These are phyloP conservation scores for Danio jaintianensis DNA, from an alignment of 2,797 vertebrate species.

Conservation along the genomic window DNA sequence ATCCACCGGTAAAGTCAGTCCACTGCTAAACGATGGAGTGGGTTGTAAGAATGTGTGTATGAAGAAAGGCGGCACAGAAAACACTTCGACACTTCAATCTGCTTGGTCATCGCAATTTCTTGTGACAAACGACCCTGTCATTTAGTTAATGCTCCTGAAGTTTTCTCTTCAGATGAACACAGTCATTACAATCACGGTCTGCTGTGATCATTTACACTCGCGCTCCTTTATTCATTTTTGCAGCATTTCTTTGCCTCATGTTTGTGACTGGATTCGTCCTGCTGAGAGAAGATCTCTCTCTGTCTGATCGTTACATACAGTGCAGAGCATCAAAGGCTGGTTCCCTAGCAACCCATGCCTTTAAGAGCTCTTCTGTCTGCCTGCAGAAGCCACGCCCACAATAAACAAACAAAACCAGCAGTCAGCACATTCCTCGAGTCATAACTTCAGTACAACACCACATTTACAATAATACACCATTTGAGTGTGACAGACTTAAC, in stretches of 20 bases:
- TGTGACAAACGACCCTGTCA: constrained; percentile 19
- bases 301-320: constrained; percentile 40
- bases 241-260: constrained; percentile 11
- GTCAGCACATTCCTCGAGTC: constrained; percentile 27
- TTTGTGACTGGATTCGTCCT: constrained; percentile 3
- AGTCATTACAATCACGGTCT: background rate
- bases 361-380: constrained; percentile 41
- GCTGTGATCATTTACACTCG: background rate
- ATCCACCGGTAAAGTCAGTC: background rate
- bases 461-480: background rate
- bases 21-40: constrained; percentile 21
- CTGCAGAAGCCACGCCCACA: constrained; percentile 27
- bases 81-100: background rate
- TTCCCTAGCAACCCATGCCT: constrained; percentile 53
- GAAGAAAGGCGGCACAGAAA: constrained; percentile 18
- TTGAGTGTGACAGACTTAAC: background rate
- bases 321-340: constrained; percentile 41
- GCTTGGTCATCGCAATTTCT: background rate
- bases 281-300: constrained; percentile 28
- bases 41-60: constrained; percentile 20
- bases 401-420: constrained; percentile 33
- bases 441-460: background rate
- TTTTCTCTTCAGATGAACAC: constrained; percentile 4
- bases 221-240: background rate
- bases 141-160: constrained; percentile 17